Conservation (phyloP, 2,113 vertebrate species). For the Pseudonaja textilis region DNA sequence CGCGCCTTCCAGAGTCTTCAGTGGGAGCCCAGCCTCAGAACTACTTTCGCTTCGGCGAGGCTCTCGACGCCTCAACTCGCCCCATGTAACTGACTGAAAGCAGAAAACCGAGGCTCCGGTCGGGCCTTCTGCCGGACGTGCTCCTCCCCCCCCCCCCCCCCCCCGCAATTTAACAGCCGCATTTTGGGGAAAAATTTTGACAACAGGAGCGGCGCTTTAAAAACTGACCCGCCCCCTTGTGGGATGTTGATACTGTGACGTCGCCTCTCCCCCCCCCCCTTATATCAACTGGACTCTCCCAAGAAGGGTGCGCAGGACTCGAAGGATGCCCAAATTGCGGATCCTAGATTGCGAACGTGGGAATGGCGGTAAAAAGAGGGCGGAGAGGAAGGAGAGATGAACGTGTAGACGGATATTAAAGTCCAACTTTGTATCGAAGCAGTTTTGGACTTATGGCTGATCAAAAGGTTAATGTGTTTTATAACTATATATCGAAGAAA, state of each 20-base stretch:
- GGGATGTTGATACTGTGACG: neutral
- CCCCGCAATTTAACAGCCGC: neutral
- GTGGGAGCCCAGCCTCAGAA: neutral
- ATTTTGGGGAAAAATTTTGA: neutral
- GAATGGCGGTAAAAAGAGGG: neutral
- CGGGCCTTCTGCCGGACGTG: neutral
- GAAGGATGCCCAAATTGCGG: neutral
- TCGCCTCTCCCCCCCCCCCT: neutral
- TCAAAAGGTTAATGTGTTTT: neutral
- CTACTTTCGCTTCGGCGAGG: neutral
- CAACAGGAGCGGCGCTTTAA: neutral
- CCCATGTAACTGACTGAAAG: neutral
- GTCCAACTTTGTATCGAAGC: neutral
- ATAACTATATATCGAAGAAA: neutral
- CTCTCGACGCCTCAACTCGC: neutral
- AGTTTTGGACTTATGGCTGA: neutral
- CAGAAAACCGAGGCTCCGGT: neutral
- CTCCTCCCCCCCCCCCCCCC: fast-evolving
- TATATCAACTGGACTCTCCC: neutral
- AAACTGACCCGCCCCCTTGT: neutral
- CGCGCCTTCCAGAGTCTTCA: neutral
- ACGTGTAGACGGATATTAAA: neutral
- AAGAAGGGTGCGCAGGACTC: neutral
- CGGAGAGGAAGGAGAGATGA: neutral
- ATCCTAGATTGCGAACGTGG: neutral